Evolutionary conservation across 92 coral and sea anemone species (phyloP).

Genomic region (Ricordea florida): DNA sequence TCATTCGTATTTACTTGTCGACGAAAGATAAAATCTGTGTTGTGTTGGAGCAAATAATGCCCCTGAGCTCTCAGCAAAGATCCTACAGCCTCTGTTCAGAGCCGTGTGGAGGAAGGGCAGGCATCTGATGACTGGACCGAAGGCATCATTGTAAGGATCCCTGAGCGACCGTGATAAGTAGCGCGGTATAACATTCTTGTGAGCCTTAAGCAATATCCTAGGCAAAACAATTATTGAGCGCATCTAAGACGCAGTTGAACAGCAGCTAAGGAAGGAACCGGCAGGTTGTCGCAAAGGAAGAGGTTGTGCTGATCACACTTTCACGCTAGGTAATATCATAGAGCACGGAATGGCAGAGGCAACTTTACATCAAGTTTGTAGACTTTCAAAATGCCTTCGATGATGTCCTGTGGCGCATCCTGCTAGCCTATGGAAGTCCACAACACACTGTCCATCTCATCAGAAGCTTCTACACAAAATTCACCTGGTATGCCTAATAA

Average conservation of each 20-base stretch:
- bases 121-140: no score
- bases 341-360: constrained; percentile 1
- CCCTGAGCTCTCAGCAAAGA: no score
- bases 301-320: not conserved
- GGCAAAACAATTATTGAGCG: not conserved
- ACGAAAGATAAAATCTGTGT: no score
- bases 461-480: not conserved
- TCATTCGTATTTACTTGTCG: no score
- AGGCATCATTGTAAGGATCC: no score
- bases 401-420: not conserved
- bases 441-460: not conserved
- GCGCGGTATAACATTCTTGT: not conserved
- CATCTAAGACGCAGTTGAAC: not conserved
- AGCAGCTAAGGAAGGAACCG: not conserved
- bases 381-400: not conserved
- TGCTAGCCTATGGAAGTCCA: not conserved
- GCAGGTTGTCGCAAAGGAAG: not conserved
- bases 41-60: no score
- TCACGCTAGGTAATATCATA: not conserved
- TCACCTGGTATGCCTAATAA: not conserved
- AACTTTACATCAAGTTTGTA: not conserved
- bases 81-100: no score
- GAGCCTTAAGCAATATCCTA: not conserved
- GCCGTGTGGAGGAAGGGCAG: no score
- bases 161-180: no score